phyloP scores from a whole-genome alignment of 2,113 vertebrate genomes.

The Phoenicopterus ruber region DNA sequence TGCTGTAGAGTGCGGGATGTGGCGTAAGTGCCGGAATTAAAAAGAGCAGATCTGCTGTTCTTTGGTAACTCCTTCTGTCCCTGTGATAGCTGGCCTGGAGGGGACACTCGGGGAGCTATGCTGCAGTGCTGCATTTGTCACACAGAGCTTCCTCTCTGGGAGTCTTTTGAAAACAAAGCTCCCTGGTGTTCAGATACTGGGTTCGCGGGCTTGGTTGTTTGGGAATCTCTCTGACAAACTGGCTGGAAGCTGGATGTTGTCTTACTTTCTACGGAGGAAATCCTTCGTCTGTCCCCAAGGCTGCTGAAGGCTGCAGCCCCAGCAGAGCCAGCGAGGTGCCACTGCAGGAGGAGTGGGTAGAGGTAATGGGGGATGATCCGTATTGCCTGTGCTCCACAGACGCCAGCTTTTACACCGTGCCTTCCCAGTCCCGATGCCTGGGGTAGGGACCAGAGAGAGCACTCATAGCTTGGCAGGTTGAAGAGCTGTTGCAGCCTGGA shows the following conservation, averaged over 20 bases:
- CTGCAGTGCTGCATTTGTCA: background rate
- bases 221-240: background rate
- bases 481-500: background rate
- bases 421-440: fast-evolving
- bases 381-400: background rate
- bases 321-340: background rate
- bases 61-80: background rate
- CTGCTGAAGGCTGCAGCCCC: background rate
- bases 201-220: background rate
- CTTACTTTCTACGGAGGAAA: background rate
- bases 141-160: background rate
- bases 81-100: background rate
- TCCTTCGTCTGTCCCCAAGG: background rate
- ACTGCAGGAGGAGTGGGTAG: background rate
- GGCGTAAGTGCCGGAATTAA: background rate
- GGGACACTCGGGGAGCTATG: background rate
- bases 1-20: background rate
- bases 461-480: background rate
- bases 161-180: background rate
- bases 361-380: background rate
- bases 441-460: background rate
- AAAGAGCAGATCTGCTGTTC: background rate
- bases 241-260: background rate
- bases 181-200: background rate
- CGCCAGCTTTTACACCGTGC: background rate